Conservation (phyloP, 2,797 vertebrate genomes). For the Hoplostethus mediterraneus region DNA sequence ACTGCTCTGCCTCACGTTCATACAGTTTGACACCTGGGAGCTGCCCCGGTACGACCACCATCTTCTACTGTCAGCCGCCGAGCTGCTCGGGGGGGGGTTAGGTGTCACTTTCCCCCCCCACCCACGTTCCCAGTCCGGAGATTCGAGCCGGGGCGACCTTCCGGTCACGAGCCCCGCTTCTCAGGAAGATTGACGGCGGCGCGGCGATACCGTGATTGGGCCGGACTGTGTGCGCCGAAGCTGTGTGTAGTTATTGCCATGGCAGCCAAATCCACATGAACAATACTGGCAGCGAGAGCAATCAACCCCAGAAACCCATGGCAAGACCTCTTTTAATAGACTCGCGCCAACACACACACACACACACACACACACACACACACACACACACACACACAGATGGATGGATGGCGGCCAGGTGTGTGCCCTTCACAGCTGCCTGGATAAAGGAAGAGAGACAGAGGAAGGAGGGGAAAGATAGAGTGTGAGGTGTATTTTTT, state of each 20-base stretch:
- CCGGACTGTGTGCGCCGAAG: constrained; percentile 17
- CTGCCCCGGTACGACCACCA: too few species aligned
- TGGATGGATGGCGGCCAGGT: constrained; percentile 67
- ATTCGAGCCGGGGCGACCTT: not conserved
- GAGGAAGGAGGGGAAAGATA: constrained; percentile 45
- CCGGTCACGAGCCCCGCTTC: constrained; percentile 1
- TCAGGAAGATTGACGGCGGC: constrained; percentile 9
- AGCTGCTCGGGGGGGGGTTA: not conserved
- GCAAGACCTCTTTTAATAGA: constrained; percentile 61
- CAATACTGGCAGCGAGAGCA: constrained; percentile 42
- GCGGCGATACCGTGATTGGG: constrained; percentile 25
- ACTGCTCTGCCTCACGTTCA: too few species aligned
- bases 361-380: constrained; percentile 29
- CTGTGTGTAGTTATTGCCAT: constrained; percentile 45
- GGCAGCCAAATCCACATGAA: constrained; percentile 49
- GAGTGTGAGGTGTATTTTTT: constrained; percentile 38
- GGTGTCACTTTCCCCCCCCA: not conserved
- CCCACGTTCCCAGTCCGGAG: not conserved
- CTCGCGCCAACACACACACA: constrained; percentile 34
- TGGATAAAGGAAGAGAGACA: constrained; percentile 53
- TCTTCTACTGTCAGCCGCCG: not conserved
- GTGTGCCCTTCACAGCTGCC: constrained; percentile 75
- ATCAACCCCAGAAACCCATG: constrained; percentile 47
- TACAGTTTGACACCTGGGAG: too few species aligned
- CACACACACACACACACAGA: constrained; percentile 30